These are phyloP conservation scores for Cataglyphis cursor DNA, from an alignment of 2,888 invertebrate genomes.

Conservation along the genomic window DNA sequence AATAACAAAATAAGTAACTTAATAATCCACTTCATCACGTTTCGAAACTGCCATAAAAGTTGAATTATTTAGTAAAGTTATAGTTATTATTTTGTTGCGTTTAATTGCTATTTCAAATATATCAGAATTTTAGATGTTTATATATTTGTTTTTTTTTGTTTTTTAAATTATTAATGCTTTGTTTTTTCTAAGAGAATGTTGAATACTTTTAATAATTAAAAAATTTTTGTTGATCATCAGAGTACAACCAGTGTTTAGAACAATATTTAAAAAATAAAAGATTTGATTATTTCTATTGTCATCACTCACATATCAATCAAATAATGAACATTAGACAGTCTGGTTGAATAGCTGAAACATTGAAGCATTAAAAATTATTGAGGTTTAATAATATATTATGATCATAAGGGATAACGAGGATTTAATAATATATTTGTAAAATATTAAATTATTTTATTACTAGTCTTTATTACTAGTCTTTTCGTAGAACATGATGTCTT, in stretches of 20 bases:
- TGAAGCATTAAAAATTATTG: background rate
- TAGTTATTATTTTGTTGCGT: background rate
- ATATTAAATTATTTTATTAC: background rate
- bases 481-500: background rate
- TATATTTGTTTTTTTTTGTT: background rate
- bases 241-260: too few species aligned
- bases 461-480: background rate
- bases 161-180: background rate
- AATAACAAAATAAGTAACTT: background rate
- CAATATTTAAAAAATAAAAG: background rate
- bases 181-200: background rate
- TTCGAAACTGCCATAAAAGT: slow-evolving; percentile 1
- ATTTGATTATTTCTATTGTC: background rate
- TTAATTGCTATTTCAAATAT: background rate
- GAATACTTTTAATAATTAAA: background rate
- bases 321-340: background rate
- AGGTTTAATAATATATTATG: background rate
- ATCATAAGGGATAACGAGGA: background rate
- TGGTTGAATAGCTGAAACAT: background rate
- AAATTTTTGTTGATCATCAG: background rate
- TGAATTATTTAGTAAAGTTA: slow-evolving; percentile 1
- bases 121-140: background rate
- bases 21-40: background rate
- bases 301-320: background rate
- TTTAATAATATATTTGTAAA: background rate